Evolutionary conservation across 2,888 invertebrate species (phyloP).

Genomic region (Mantis religiosa): DNA sequence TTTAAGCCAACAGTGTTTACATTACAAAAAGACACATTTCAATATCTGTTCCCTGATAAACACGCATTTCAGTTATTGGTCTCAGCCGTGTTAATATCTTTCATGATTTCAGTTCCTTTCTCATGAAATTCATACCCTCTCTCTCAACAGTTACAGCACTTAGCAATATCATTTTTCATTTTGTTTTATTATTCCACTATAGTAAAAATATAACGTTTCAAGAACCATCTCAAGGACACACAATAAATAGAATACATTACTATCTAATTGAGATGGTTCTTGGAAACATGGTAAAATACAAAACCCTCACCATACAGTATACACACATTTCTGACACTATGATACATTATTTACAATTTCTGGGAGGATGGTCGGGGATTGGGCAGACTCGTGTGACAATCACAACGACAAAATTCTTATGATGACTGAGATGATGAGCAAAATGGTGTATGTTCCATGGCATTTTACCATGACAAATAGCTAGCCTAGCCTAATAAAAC

Average conservation of each 20-base stretch:
- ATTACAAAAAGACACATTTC: neutral
- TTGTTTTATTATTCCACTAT: constrained; percentile 17
- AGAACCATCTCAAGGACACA: constrained; percentile 28
- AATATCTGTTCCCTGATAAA: neutral
- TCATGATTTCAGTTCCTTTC: neutral
- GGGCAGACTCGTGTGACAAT: neutral
- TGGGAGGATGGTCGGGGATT: neutral
- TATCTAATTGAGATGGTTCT: constrained; percentile 26
- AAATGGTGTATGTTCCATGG: constrained; percentile 8
- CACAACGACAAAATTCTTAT: neutral
- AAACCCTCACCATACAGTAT: constrained; percentile 26
- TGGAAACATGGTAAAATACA: constrained; percentile 19
- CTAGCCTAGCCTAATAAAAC: neutral
- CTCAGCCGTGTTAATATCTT: neutral
- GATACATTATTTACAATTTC: constrained; percentile 29
- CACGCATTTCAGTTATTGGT: constrained; percentile 1
- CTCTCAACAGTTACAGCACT: neutral
- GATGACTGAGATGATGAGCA: constrained; percentile 20
- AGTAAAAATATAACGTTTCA: constrained; percentile 25
- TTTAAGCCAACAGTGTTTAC: neutral
- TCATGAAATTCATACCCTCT: neutral
- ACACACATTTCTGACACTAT: constrained; percentile 27
- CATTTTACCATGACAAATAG: neutral
- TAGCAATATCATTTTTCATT: constrained; percentile 8
- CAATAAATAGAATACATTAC: constrained; percentile 30